These are phyloP conservation scores for Crotalus helleri DNA, from an alignment of 2,113 vertebrate species.

Conservation along the genomic window DNA sequence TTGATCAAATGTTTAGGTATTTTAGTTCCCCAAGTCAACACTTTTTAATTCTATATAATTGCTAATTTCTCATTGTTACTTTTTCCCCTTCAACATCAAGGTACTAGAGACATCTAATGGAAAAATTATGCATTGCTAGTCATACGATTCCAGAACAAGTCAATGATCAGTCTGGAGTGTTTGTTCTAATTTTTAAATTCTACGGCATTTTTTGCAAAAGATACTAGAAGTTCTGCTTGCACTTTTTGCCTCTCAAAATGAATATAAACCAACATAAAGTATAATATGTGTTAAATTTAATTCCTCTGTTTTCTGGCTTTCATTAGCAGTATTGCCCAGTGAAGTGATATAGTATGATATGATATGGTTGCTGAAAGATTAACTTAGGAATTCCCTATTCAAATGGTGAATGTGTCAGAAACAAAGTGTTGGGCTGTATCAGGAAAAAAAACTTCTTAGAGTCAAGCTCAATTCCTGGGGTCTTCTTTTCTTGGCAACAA, in stretches of 20 bases:
- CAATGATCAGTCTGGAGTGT: neutral
- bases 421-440: neutral
- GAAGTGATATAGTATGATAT: neutral
- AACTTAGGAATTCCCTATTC: neutral
- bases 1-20: constrained; percentile 12
- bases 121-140: constrained; percentile 60
- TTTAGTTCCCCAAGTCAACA: constrained; percentile 24
- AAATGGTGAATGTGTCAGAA: neutral
- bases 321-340: neutral
- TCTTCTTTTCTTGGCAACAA: neutral
- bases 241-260: neutral
- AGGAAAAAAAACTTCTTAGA: neutral
- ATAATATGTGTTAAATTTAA: neutral
- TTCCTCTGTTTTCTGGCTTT: neutral
- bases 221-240: neutral
- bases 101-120: constrained; percentile 77
- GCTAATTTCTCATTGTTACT: constrained; percentile 24
- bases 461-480: neutral
- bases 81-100: constrained; percentile 44
- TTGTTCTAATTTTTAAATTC: constrained; percentile 41
- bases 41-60: constrained; percentile 41
- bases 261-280: neutral
- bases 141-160: neutral
- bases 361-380: neutral
- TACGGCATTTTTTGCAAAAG: neutral